Evolutionary conservation across 23 tunicate species (phyloP).

Genomic region (Halocynthia roretzi): DNA sequence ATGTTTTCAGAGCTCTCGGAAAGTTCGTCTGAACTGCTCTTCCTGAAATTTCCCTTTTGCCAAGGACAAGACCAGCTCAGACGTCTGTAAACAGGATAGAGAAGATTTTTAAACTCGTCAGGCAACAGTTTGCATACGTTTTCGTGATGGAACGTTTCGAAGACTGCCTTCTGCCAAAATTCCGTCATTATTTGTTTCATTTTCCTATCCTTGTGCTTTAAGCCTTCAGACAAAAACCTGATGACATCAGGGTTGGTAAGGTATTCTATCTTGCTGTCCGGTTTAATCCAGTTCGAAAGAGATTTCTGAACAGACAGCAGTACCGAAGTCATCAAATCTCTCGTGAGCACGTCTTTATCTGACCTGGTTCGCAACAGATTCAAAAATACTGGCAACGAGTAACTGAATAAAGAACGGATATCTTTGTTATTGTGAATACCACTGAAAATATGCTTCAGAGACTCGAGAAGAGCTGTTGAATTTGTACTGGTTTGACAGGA

Average conservation of each 20-base stretch:
- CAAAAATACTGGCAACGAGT: not conserved
- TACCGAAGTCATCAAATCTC: too few species aligned
- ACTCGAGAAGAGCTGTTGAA: too few species aligned
- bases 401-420: conserved; percentile 3
- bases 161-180: conserved; percentile 14
- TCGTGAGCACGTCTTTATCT: too few species aligned
- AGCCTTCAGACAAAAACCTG: not conserved
- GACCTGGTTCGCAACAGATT: too few species aligned
- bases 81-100: conserved; percentile 10
- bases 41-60: conserved; percentile 11
- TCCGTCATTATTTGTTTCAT: conserved; percentile 5
- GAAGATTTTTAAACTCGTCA: conserved; percentile 1
- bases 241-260: not conserved
- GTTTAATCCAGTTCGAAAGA: too few species aligned
- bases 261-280: too few species aligned
- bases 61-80: conserved; percentile 26
- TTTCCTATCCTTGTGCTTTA: not conserved
- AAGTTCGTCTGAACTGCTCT: not conserved
- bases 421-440: conserved; percentile 1
- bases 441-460: not conserved
- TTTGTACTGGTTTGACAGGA: too few species aligned
- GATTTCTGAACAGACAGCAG: too few species aligned
- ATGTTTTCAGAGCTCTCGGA: not conserved
- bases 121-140: not conserved
- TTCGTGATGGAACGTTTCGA: conserved; percentile 3